Percentiles rank a stretch among this genome's conserved stretches.
Conservation (phyloP, 2,113 vertebrate species). For the Tychaedon coryphoeus region DNA sequence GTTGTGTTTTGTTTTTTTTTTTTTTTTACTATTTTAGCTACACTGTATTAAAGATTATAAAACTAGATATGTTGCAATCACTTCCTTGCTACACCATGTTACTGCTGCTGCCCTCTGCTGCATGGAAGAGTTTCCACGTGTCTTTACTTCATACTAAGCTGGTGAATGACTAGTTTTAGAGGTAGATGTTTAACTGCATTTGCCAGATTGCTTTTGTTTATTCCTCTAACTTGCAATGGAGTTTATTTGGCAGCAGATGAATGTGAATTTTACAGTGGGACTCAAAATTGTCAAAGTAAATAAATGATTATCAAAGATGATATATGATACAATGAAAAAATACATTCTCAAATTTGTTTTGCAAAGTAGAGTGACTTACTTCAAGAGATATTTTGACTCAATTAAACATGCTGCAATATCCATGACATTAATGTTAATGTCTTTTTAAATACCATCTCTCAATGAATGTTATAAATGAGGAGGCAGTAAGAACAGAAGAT, state of each 20-base stretch:
- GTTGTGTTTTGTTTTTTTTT: background rate
- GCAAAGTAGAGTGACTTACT: background rate
- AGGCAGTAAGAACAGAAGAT: background rate
- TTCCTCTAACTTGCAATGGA: background rate
- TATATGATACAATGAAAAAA: background rate
- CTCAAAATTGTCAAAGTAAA: background rate
- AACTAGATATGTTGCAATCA: background rate
- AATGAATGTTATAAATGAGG: background rate
- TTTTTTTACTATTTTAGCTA: background rate
- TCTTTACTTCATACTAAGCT: background rate
- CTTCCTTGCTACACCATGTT: background rate
- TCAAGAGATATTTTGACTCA: background rate
- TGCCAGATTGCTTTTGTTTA: background rate
- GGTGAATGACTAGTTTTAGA: background rate
- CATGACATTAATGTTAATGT: background rate
- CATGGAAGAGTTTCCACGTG: background rate
- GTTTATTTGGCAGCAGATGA: background rate
- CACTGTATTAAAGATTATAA: background rate
- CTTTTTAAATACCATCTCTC: conserved; percentile 10
- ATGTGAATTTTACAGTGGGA: background rate
- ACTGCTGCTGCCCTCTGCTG: conserved; percentile 49
- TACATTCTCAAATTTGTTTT: background rate
- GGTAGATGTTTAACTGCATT: background rate
- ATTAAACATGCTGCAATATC: background rate
- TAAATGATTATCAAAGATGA: background rate